Evolutionary conservation across 2,888 invertebrate genomes (phyloP), one percentile per base, ranked within the genome.

Genomic region (Xanthorhoe designata): DNA sequence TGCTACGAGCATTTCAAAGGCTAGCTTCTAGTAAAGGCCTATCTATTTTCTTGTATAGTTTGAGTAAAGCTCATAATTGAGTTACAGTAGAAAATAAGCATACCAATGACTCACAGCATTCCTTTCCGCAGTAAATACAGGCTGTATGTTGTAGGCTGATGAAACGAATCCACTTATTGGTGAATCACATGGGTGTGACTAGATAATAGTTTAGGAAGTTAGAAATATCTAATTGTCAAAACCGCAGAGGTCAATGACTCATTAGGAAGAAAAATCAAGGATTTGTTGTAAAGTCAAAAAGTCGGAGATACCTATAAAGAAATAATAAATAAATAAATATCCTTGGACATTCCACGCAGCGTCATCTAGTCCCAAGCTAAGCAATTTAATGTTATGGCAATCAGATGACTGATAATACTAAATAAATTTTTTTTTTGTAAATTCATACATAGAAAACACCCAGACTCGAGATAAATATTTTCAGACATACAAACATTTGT

Each of bases 91-190:
- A 50, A 49, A 50, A 55, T 42, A 56, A n/a, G 17, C 42, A 29
- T 32, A 17, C 18, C 32, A 7, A 51, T 60, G 64, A 64, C 42
- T 59, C 64, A 64, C 19, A 13, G 17, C 55, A 56, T 60, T 60
- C 64, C 53, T 24, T n/a, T n/a, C 49, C 53, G 32, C 64, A 17
- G 45, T 17, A 13, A 15, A 51, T 50, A 49, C n/a, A 50, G 15
- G 19, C 50, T 51, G 24, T 24, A 24, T 24, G 24, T 24, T 24
- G 4, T 57, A 56, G 53, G 64, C 74, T 78, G 78, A 78, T 78
- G 78, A 71, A 78, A 78, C 47, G 45, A 61, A 67, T 55, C 52
- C 68, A 68, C 66, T 58, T 70, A 66, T 75, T 75, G 53, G 45
- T 42, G 49, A 18, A 9, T 59, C 38, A 50, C 15, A 53, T 49